phyloP scores from a whole-genome alignment of 2,113 vertebrate species.

The Columba janthina region DNA sequence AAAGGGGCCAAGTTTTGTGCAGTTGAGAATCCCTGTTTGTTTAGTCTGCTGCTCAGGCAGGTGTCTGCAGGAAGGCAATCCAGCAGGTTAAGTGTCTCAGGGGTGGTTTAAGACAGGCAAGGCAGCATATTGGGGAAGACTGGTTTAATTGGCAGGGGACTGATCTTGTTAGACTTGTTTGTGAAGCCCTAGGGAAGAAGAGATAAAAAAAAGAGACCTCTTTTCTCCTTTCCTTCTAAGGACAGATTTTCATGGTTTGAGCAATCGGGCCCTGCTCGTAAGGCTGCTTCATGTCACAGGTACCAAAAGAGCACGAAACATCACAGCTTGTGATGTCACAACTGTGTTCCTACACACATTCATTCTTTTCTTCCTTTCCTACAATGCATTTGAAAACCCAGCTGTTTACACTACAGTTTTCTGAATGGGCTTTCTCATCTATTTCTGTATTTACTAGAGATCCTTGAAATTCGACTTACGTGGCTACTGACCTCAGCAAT shows the following conservation, averaged over 20 bases:
- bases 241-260: background rate
- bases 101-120: slow-evolving; percentile 55
- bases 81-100: slow-evolving; percentile 75
- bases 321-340: background rate
- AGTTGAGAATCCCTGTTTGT: slow-evolving; percentile 85
- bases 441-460: background rate
- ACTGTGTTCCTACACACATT: background rate
- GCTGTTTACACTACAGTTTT: slow-evolving; percentile 12
- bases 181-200: background rate
- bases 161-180: slow-evolving; percentile 10
- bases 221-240: background rate
- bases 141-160: slow-evolving; percentile 39
- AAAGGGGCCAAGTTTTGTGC: slow-evolving; percentile 82
- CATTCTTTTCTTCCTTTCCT: background rate
- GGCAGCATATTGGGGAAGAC: slow-evolving; percentile 9
- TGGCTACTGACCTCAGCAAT: background rate
- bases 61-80: slow-evolving; percentile 80
- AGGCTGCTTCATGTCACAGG: background rate
- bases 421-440: background rate
- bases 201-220: background rate
- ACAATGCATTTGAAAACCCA: background rate
- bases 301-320: background rate
- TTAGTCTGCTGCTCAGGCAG: slow-evolving; percentile 85
- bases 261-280: background rate
- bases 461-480: slow-evolving; percentile 44